Evolutionary conservation across 1,140 invertebrate genomes (phyloP).

Genomic region (Hylaeus anthracinus): DNA sequence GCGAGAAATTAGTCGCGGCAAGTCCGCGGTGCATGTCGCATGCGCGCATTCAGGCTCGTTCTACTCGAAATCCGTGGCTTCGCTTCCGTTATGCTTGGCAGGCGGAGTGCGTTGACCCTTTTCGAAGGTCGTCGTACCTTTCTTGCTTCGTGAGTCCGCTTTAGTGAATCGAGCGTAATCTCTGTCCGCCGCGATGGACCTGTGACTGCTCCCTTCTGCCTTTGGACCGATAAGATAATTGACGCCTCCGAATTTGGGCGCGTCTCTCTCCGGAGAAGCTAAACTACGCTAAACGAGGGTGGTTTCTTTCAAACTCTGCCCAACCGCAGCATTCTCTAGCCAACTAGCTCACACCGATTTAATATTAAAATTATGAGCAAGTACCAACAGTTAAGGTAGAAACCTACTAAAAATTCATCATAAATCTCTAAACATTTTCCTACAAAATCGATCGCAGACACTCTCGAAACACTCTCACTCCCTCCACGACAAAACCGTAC

Average conservation of each 20-base stretch:
- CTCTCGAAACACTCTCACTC: no score
- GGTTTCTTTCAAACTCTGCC: no score
- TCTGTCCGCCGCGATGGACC: slow-evolving; percentile 2
- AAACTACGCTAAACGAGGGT: background rate
- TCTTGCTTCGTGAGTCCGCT: slow-evolving; percentile 57
- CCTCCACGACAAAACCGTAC: no score
- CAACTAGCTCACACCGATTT: no score
- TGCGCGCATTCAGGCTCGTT: slow-evolving; percentile 56
- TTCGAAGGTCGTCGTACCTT: slow-evolving; percentile 65
- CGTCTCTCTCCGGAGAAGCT: background rate
- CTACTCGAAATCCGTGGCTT: slow-evolving; percentile 63
- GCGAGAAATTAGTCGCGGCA: slow-evolving; percentile 26
- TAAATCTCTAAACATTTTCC: no score
- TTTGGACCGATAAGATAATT: slow-evolving; percentile 32
- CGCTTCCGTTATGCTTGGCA: slow-evolving; percentile 56
- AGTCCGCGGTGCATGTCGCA: background rate
- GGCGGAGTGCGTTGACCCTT: slow-evolving; percentile 61
- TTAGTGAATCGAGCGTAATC: slow-evolving; percentile 54
- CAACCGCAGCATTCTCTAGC: no score
- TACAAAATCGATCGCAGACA: no score
- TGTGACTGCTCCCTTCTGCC: no score
- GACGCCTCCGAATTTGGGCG: slow-evolving; percentile 1
- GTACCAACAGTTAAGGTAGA: no score
- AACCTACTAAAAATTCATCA: no score
- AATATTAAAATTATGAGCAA: no score